A percentile compares a stretch with the other conserved stretches of the same genome.
Conservation (phyloP, 2,888 invertebrate species). For the Meiosimyza platycephala region DNA sequence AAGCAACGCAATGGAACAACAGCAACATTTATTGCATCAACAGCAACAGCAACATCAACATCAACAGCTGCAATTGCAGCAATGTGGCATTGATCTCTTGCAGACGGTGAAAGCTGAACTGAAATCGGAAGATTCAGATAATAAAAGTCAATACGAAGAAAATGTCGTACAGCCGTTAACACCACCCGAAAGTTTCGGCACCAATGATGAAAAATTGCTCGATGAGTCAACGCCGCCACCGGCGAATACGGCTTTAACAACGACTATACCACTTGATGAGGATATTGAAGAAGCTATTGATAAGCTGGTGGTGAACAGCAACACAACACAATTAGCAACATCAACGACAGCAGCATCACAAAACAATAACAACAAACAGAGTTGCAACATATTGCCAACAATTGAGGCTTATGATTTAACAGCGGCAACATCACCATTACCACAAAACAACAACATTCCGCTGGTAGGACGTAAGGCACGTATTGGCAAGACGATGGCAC, state of each 20-base stretch:
- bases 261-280: not conserved
- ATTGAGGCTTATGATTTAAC: constrained; percentile 62
- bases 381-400: constrained; percentile 32
- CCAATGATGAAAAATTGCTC: constrained; percentile 59
- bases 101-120: constrained; percentile 61
- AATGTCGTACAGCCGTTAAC: constrained; percentile 64
- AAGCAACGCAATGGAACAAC: constrained; percentile 38
- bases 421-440: constrained; percentile 71
- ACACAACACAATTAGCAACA: constrained; percentile 8
- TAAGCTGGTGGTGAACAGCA: constrained; percentile 37
- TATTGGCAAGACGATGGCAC: constrained; percentile 76
- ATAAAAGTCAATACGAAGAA: constrained; percentile 64
- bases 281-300: constrained; percentile 21
- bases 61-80: constrained; percentile 40
- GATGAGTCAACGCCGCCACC: constrained; percentile 39
- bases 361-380: not conserved
- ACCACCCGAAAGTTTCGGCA: constrained; percentile 62
- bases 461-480: constrained; percentile 69
- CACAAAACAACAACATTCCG: constrained; percentile 10
- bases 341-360: not conserved
- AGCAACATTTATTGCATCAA: constrained; percentile 49
- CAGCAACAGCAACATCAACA: no score
- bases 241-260: constrained; percentile 23
- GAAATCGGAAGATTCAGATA: constrained; percentile 55
- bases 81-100: constrained; percentile 50